Percentiles rank a stretch among this genome's conserved stretches.
These are phyloP conservation scores for Argyrosomus regius DNA, from an alignment of 2,797 vertebrate genomes.

Conservation along the genomic window DNA sequence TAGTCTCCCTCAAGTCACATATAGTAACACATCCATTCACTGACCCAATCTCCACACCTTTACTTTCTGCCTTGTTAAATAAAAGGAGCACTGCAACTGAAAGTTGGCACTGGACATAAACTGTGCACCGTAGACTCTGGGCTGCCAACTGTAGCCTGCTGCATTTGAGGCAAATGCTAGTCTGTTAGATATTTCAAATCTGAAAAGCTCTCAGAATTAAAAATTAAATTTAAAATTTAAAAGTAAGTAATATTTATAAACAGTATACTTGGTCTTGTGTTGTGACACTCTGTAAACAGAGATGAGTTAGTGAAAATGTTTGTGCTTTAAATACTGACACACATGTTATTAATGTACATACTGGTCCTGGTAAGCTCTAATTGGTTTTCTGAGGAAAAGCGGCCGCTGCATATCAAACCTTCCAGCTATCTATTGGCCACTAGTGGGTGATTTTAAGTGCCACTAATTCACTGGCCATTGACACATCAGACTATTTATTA, in stretches of 20 bases:
- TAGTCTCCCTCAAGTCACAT: not conserved
- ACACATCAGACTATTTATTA: slow-evolving; percentile 88
- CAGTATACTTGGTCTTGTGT: not conserved
- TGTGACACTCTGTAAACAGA: slow-evolving; percentile 19
- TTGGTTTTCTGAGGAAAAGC: slow-evolving; percentile 65
- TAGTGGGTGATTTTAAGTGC: slow-evolving; percentile 83
- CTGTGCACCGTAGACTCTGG: not conserved
- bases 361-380: slow-evolving; percentile 40
- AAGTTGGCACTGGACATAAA: not conserved
- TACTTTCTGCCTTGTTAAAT: not conserved
- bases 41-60: not conserved
- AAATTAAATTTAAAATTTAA: not conserved
- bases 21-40: not conserved
- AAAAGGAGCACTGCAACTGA: not conserved
- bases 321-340: slow-evolving; percentile 20
- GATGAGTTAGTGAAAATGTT: slow-evolving; percentile 2
- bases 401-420: slow-evolving; percentile 69
- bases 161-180: not conserved
- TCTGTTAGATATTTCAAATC: not conserved
- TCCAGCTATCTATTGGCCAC: slow-evolving; percentile 76
- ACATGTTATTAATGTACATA: slow-evolving; percentile 41
- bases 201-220: too few relatives aligned
- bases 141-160: not conserved
- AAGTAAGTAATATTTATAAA: not conserved
- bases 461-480: slow-evolving; percentile 86